Evolutionary conservation across 2,113 vertebrate genomes (phyloP).

Genomic region (Ageneiosus marmoratus): DNA sequence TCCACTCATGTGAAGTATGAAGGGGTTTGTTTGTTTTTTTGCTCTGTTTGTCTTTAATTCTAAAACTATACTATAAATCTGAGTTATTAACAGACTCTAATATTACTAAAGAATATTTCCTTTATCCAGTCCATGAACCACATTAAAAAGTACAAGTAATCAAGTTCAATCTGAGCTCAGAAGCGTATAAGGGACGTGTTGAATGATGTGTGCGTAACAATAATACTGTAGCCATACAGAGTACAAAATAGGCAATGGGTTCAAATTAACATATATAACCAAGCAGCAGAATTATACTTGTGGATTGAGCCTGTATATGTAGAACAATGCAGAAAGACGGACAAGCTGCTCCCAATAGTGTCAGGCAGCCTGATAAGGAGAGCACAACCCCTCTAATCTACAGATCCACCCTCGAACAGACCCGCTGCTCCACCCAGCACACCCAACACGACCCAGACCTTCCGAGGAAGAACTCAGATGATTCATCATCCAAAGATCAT

Average conservation of each 20-base stretch:
- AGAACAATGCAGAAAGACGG: not conserved
- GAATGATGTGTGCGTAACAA: not conserved
- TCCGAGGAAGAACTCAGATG: not conserved
- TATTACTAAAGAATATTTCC: not conserved
- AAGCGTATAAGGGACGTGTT: not conserved
- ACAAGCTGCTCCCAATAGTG: not conserved
- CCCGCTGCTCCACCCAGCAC: slow-evolving; percentile 47
- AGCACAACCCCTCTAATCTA: slow-evolving; percentile 62
- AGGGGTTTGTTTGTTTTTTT: not conserved
- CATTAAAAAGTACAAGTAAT: not conserved
- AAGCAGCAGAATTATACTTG: not conserved
- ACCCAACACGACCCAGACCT: slow-evolving; percentile 4
- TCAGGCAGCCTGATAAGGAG: slow-evolving; percentile 54
- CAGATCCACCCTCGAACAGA: slow-evolving; percentile 12
- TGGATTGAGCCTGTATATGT: not conserved
- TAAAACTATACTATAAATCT: not conserved
- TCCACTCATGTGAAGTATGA: slow-evolving; percentile 48
- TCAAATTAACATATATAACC: not conserved
- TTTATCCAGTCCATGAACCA: not conserved
- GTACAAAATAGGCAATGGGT: not conserved
- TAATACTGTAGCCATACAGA: not conserved
- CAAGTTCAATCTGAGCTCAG: not conserved
- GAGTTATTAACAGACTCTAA: not conserved
- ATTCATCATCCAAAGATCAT: not conserved
- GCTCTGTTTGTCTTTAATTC: not conserved